Conservation (phyloP, 53 echinoderm and acorn worm genomes). For the Stichopus horrens region DNA sequence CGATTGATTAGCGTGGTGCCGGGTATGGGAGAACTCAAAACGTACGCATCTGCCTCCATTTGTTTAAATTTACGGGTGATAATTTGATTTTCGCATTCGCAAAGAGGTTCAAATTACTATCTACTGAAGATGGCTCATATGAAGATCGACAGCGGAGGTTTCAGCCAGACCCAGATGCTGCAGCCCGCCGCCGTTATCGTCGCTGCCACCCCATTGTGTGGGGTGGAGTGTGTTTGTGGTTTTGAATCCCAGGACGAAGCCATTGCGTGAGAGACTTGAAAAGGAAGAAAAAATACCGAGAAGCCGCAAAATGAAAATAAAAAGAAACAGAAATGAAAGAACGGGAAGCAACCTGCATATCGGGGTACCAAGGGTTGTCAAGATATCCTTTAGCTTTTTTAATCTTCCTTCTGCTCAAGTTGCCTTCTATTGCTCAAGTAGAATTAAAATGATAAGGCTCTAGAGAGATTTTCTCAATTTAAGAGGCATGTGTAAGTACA, state of each 20-base stretch:
- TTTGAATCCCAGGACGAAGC: not conserved
- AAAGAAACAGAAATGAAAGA: not conserved
- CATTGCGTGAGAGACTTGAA: not conserved
- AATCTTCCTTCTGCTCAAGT: not conserved
- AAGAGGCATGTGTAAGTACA: not conserved
- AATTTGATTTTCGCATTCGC: conserved; percentile 41
- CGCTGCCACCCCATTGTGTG: too few species aligned
- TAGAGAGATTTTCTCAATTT: not conserved
- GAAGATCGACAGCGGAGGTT: not conserved
- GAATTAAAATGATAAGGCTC: not conserved
- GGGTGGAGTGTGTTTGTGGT: not conserved
- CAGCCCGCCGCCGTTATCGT: too few species aligned
- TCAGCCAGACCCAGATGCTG: not conserved
- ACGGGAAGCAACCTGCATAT: not conserved
- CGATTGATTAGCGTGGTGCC: conserved; percentile 47
- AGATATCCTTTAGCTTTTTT: not conserved
- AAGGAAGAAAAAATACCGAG: not conserved
- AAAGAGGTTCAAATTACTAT: conserved; percentile 42
- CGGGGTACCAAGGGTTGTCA: not conserved
- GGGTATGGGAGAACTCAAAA: conserved; percentile 7
- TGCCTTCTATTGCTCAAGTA: not conserved
- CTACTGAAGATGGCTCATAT: not conserved
- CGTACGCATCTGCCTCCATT: conserved; percentile 43
- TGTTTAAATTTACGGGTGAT: conserved; percentile 1
- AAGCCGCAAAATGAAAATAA: not conserved